Conservation (phyloP, 2,797 vertebrate genomes). For the Xenopus petersii region DNA sequence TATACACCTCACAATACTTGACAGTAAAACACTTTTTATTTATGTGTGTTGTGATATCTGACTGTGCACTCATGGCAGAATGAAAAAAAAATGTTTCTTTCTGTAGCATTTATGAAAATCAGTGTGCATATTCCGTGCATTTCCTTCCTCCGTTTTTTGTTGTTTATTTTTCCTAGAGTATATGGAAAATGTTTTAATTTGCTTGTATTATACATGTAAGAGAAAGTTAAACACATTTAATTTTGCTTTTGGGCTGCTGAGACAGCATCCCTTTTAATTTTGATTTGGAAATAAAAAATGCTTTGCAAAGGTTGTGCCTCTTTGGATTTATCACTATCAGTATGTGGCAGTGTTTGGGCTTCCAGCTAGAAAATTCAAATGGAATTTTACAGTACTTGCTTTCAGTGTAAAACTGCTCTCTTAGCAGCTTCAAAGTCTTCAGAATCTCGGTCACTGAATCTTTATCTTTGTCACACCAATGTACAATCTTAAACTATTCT, state of each 20-base stretch:
- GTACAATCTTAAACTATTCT: conserved; percentile 38
- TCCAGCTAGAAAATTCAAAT: conserved; percentile 69
- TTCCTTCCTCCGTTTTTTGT: neutral
- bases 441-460: conserved; percentile 49
- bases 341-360: conserved; percentile 69
- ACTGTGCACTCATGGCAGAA: too few relatives aligned
- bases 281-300: conserved; percentile 60
- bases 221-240: conserved; percentile 17
- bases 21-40: too few relatives aligned
- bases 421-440: conserved; percentile 55
- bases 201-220: conserved; percentile 25
- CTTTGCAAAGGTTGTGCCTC: conserved; percentile 64
- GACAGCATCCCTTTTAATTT: conserved; percentile 61
- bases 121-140: too few relatives aligned
- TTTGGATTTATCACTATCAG: conserved; percentile 72
- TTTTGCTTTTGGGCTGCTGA: conserved; percentile 59
- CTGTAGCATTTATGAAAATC: too few relatives aligned
- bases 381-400: conserved; percentile 67
- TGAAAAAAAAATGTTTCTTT: too few relatives aligned
- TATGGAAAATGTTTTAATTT: neutral
- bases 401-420: conserved; percentile 63
- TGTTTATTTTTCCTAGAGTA: conserved; percentile 13
- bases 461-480: conserved; percentile 46
- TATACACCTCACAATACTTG: too few relatives aligned
- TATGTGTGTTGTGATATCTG: too few relatives aligned